Evolutionary conservation across 2,888 invertebrate species (phyloP), one percentile per base, ranked within the genome.

Genomic region (Allygus modestus): DNA sequence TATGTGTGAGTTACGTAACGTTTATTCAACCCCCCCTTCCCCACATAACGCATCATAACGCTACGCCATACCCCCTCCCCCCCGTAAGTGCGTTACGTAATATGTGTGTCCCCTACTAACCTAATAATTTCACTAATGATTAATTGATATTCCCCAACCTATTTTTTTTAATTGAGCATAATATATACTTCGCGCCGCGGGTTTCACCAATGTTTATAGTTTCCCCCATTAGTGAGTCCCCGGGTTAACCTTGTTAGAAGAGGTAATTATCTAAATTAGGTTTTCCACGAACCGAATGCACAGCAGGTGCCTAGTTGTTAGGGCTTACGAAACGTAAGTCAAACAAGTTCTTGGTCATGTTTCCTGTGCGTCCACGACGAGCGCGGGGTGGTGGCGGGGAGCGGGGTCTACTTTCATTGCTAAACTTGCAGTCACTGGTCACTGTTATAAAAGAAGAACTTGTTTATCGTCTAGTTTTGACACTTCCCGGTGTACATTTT

Each of bases 211-310:
- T 37, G 37, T 37, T 37, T 37, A 7, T 37, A 7, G 46, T 46
- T 46, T 17, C 12, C 46, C 17, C 4, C 12, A 54, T 54, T 15
- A 54, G 65, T 65, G 15, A 5, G 15, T 58, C 23, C 20, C 23
- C 23, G 26, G 2, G 23, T 23, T 58, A 58, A 58, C 65, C 65
- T 12, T 28, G 15, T 65, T 65, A 65, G 65, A 28, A 31, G 23
- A 58, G 58, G 15, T 65, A 31, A 26, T 65, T 65, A 65, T 65
- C 65, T 65, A 65, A 65, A 65, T 65, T 26, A 65, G 65, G 54
- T 23, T 58, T 65, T 65, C 65, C 65, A n/a, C 65, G 65, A 65
- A 15, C 65, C 28, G 31, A 28, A 15, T 28, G 65, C 28, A 65
- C 65, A 65, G 28, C 54, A 1, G 54, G 54, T 54, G 54, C 20